These are phyloP conservation scores for Chroicocephalus ridibundus DNA, from an alignment of 2,113 vertebrate genomes.

Conservation along the genomic window DNA sequence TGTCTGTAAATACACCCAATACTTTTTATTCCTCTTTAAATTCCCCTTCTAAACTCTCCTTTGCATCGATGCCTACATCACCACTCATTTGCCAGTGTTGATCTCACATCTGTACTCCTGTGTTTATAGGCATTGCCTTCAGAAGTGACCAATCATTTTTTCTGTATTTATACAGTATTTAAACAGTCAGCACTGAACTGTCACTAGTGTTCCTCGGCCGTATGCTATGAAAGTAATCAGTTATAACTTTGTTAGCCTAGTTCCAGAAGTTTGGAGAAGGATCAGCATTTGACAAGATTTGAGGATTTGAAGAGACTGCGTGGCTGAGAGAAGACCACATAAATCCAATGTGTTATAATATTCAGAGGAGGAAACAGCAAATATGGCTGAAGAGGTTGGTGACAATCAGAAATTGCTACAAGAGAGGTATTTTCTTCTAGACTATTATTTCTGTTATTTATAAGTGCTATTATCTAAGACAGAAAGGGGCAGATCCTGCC, in stretches of 20 bases:
- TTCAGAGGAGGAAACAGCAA: not conserved
- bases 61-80: not conserved
- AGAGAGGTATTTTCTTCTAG: not conserved
- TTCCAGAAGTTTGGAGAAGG: not conserved
- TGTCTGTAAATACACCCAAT: not conserved
- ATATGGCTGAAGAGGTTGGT: not conserved
- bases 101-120: not conserved
- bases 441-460: not conserved
- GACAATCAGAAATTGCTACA: not conserved
- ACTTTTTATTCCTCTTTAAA: not conserved
- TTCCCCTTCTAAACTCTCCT: not conserved
- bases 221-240: not conserved
- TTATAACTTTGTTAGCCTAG: not conserved
- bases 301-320: not conserved
- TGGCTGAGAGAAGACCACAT: not conserved
- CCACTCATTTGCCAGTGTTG: not conserved
- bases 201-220: not conserved
- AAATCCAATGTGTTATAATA: not conserved
- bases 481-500: not conserved
- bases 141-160: not conserved
- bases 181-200: not conserved
- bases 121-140: not conserved
- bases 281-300: not conserved
- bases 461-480: not conserved
- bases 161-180: not conserved